Evolutionary conservation across 2,888 invertebrate genomes (phyloP), one percentile per base, ranked within the genome.

Genomic region (Idaea aversata): DNA sequence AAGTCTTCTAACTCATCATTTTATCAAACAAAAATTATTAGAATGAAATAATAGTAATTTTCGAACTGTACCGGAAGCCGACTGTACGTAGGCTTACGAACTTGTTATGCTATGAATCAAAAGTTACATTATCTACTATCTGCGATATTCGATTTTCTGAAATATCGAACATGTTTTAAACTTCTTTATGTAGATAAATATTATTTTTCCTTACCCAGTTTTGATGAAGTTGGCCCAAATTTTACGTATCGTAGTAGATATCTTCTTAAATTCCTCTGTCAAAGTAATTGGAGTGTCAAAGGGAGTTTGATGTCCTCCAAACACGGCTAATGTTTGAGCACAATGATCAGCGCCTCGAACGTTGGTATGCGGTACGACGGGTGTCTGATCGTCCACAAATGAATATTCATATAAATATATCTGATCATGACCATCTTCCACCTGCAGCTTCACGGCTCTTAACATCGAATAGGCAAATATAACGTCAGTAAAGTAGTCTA

Each of bases 201-300:
- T n/a, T n/a, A n/a, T n/a, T n/a, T n/a, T 47, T 47, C 4, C 59
- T 76, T 70, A 86, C 85, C 84, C 81, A 5, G 76, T 78, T 65
- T 73, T 82, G 7, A 84, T 75, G 63, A 85, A 86, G 63, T 82
- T 82, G 4, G 74, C 70, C 85, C 85, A 85, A 10, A 85, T 67
- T 60, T 80, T 73, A 61, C 80, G 72, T 4, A 81, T 64, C 0
- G 65, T 60, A 6, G 59, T 47, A 61, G 77, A 80, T 65, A 80
- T 72, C 4, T 74, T 72, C 34, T 65, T 67, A 59, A 66, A 77
- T 15, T 75, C 75, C 34, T 72, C 65, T 2, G 76, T 69, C 34
- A 16, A 64, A 63, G 77, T 75, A 13, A 66, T 65, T 15, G 10
- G 0, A 59, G 10, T 4, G 4, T 34, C 59, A 10, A 10, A 4